A percentile compares a stretch with the other conserved stretches of the same genome.
Evolutionary conservation across 2,113 vertebrate species (phyloP).

Genomic region (Siniperca chuatsi): DNA sequence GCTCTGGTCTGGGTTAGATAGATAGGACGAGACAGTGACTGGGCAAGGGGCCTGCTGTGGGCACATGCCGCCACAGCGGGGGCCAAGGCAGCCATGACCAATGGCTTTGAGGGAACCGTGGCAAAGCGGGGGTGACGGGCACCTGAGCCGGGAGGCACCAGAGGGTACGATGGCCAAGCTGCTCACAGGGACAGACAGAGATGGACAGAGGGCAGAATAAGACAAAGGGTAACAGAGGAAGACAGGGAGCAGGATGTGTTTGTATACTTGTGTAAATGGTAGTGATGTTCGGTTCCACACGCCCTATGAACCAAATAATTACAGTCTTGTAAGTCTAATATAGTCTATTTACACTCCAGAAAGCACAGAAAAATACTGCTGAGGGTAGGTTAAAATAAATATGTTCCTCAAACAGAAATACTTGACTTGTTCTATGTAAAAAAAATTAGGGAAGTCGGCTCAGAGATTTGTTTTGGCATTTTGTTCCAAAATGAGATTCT

Average conservation of each 20-base stretch:
- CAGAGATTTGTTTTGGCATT: neutral
- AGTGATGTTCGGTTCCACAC: neutral
- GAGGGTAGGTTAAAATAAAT: neutral
- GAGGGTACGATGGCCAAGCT: conserved; percentile 52
- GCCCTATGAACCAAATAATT: neutral
- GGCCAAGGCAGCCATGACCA: conserved; percentile 92
- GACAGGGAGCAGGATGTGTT: neutral
- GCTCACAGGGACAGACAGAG: conserved; percentile 56
- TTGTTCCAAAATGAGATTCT: neutral
- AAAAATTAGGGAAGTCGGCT: neutral
- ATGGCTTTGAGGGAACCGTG: conserved; percentile 92
- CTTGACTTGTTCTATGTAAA: neutral
- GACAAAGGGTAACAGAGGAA: conserved; percentile 43
- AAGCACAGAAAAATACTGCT: neutral
- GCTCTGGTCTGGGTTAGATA: conserved; percentile 86
- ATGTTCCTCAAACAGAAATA: neutral
- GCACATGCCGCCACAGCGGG: conserved; percentile 96
- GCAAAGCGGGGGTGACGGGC: conserved; percentile 89
- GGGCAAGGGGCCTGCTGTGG: conserved; percentile 89
- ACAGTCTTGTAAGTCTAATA: neutral
- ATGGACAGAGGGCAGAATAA: conserved; percentile 37
- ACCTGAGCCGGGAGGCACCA: conserved; percentile 91
- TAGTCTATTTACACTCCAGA: neutral
- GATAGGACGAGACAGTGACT: conserved; percentile 83
- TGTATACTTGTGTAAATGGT: neutral